Evolutionary conservation across 2,113 vertebrate species (phyloP), one percentile per base, ranked within the genome.

Genomic region (Microcebus ravelobensis): DNA sequence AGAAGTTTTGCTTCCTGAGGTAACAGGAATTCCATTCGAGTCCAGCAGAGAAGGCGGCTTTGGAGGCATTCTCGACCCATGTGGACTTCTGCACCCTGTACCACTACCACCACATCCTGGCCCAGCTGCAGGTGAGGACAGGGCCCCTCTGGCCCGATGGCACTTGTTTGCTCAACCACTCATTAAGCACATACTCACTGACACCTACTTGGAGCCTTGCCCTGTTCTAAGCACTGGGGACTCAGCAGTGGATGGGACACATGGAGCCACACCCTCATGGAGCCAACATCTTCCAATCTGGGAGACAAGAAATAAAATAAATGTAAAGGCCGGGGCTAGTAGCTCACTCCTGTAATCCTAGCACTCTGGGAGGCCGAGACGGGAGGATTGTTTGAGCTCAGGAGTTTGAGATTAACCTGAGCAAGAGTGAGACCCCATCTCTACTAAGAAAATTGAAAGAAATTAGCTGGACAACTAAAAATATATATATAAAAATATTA

Each of bases 1-100:
- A 80, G 68, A 48, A n/a, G 83, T 87, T 89, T 96, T 96, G 48
- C 93, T 93, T 91, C 74, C 84, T 21, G 93, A 84, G 92, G 76
- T 81, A 12, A 93, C 87, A 98, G 98, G 98, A 98, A 39, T 98
- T 98, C 82, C 98, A 98, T 92, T 97, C 97, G 27, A 97, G 89
- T n/a, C 95, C 93, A 0, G 17, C 27, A 1, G 97, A 98, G 61
- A 97, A 91, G 31, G 61, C 39, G 0, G 95, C 96, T 29, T 87
- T 98, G 81, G 91, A 98, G 77, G 95, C 96, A 0, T 98, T 98
- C 82, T 97, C 97, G 0, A 85, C 97, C 13, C 98, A 98, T 0
- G 97, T 98, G 91, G 98, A 98, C 48, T 91, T 91, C 48, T 98
- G 97, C 9, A 98, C 98, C 34, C 70, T 98, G 67, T 97, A 92